A percentile compares a stretch with the other conserved stretches of the same genome.
These are phyloP conservation scores for Mycteria americana DNA, from an alignment of 2,797 vertebrate genomes.

Conservation along the genomic window DNA sequence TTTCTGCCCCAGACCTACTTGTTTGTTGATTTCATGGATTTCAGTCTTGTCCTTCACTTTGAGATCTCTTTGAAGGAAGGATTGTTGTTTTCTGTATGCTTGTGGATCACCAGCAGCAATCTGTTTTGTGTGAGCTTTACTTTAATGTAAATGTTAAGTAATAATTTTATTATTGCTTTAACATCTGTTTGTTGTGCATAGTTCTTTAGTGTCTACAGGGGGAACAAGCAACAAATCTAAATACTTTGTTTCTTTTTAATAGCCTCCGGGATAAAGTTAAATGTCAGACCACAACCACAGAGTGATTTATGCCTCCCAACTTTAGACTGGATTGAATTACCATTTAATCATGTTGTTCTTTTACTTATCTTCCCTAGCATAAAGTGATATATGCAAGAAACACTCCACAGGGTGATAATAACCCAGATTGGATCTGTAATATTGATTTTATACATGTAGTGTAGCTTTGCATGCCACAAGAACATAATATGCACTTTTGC, in stretches of 20 bases:
- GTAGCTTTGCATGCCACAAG: not conserved
- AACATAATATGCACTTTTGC: not conserved
- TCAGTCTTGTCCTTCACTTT: not conserved
- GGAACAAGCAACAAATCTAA: not conserved
- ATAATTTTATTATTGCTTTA: not conserved
- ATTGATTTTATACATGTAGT: not conserved
- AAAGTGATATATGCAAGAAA: not conserved
- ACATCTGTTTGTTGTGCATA: not conserved
- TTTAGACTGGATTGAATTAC: not conserved
- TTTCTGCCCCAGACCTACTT: not conserved
- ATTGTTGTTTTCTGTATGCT: not conserved
- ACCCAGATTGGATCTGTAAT: not conserved
- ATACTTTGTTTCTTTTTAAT: not conserved
- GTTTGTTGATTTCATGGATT: not conserved
- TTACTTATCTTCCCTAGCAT: not conserved
- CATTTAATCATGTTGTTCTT: not conserved
- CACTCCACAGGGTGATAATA: not conserved
- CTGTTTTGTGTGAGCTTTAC: not conserved
- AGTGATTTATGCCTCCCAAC: not conserved
- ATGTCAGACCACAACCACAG: not conserved
- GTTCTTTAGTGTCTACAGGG: not conserved
- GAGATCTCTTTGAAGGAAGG: not conserved
- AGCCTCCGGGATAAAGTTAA: not conserved
- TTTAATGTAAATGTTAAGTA: not conserved
- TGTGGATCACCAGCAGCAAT: not conserved